Base-by-base conservation (phyloP, 2,113 vertebrate genomes). In the Nanorana parkeri region DNA sequence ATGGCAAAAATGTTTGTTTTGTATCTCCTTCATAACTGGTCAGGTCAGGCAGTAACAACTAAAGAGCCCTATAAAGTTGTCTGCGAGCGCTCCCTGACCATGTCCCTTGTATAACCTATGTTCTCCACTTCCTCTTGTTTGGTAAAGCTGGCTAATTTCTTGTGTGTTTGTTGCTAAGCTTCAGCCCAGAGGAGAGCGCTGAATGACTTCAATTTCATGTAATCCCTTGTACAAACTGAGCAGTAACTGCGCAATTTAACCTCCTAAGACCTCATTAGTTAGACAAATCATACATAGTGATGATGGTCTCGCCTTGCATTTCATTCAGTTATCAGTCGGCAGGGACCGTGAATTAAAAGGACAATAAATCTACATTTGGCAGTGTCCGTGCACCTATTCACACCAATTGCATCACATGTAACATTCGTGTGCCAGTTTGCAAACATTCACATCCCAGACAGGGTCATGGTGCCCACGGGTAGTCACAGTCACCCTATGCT, bases 181-280 rank as follows among this genome's bases (percentile, higher is more conserved):
- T 20, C 69, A 73, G 52, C 52, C 69, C 69, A 28, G 52, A 51
- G 13, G 15, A 29, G 29, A 32, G 55, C 21, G 26, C 17, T 60
- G 55, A 75, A 36, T 60, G n/a, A 58, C 20, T 75, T 75, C 15
- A 32, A 75, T 60, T 58, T 36, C 19, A 75, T 32, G 10, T 75
- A 58, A 75, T 75, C 72, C 28, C 72, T 60, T 75, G 54, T 36
- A 41, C 17, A 75, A 41, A 32, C 55, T 16, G 8, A 17, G 58
- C 19, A 21, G 58, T 61, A n/a, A 60, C 58, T 4, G 58, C 11
- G 20, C 24, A 16, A 23, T 65, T 65, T 65, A 65, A 29, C 63
- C 63, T 65, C 24, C 63, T 28, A 65, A 28, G 63, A 65, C 63
- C 21, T 65, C 13, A 28, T 65, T 65, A 29, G 17, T 65, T 28